A percentile compares a stretch with the other conserved stretches of the same genome.
Evolutionary conservation across 2,113 vertebrate species (phyloP).

Genomic region (Cyanoramphus novaezelandiae): DNA sequence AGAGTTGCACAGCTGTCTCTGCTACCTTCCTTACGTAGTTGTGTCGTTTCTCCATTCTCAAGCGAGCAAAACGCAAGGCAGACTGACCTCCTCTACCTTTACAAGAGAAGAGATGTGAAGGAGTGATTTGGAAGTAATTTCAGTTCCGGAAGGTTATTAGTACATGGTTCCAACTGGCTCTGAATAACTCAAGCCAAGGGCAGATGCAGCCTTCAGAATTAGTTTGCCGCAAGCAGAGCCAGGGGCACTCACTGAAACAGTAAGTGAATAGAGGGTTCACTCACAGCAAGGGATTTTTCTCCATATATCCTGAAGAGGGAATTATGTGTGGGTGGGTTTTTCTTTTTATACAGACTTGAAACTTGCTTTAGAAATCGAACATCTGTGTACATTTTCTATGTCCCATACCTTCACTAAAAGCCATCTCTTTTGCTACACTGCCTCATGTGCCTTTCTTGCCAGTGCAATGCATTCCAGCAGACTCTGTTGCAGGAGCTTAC

Average conservation of each 20-base stretch:
- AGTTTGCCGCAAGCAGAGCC: neutral
- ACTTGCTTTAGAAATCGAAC: neutral
- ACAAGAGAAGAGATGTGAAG: neutral
- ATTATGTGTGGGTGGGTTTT: neutral
- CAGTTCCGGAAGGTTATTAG: neutral
- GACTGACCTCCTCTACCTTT: conserved; percentile 97
- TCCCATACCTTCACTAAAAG: neutral
- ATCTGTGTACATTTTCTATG: neutral
- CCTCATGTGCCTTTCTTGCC: neutral
- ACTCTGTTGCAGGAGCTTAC: neutral
- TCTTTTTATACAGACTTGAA: neutral
- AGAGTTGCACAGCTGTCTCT: conserved; percentile 96
- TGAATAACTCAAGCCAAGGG: neutral
- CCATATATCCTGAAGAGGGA: neutral
- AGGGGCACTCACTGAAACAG: neutral
- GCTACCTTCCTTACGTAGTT: conserved; percentile 99
- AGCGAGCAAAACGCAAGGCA: conserved; percentile 95
- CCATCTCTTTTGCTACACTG: neutral
- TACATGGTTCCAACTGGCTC: neutral
- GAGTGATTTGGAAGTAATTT: neutral
- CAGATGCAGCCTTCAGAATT: neutral
- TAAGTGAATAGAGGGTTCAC: neutral
- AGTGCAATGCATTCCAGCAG: neutral
- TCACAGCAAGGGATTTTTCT: neutral
- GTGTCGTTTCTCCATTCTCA: conserved; percentile 98